Percentiles rank a stretch among this genome's conserved stretches.
Conservation (phyloP, 2,113 vertebrate genomes). For the Psammodynastes pulverulentus region DNA sequence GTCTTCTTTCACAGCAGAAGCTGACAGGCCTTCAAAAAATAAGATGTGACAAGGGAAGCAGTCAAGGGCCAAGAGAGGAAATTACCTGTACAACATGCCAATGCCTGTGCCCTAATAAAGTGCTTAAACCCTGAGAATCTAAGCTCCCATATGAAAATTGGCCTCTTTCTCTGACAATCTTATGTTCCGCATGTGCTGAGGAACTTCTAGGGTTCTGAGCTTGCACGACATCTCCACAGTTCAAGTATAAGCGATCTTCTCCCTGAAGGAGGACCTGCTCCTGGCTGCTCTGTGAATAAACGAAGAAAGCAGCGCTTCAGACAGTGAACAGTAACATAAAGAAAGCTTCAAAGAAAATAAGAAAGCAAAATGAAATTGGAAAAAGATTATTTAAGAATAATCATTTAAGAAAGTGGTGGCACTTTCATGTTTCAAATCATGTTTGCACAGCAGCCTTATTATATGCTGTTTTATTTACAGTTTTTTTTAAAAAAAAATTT, state of each 20-base stretch:
- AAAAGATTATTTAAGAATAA: neutral
- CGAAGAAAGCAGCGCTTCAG: neutral
- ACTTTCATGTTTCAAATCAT: neutral
- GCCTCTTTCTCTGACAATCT: constrained; percentile 67
- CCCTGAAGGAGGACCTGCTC: constrained; percentile 97
- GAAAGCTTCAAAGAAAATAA: neutral
- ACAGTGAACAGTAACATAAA: constrained; percentile 19
- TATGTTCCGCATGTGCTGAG: constrained; percentile 65
- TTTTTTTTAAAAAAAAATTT: neutral
- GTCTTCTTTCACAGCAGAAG: neutral
- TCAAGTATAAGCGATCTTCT: constrained; percentile 95
- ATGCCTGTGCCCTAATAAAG: constrained; percentile 98
- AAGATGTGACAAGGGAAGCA: neutral
- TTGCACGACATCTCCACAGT: constrained; percentile 89
- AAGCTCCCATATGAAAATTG: constrained; percentile 71
- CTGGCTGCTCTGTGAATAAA: constrained; percentile 86
- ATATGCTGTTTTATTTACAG: neutral
- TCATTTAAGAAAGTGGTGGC: no score
- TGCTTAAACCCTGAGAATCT: constrained; percentile 95
- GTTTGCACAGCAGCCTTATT: neutral
- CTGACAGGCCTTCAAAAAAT: neutral
- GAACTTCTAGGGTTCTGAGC: constrained; percentile 73
- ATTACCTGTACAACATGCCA: constrained; percentile 97
- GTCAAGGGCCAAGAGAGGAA: neutral
- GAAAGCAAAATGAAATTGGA: neutral